Conservation (phyloP, 2,113 vertebrate genomes). For the Gambusia holbrooki region DNA sequence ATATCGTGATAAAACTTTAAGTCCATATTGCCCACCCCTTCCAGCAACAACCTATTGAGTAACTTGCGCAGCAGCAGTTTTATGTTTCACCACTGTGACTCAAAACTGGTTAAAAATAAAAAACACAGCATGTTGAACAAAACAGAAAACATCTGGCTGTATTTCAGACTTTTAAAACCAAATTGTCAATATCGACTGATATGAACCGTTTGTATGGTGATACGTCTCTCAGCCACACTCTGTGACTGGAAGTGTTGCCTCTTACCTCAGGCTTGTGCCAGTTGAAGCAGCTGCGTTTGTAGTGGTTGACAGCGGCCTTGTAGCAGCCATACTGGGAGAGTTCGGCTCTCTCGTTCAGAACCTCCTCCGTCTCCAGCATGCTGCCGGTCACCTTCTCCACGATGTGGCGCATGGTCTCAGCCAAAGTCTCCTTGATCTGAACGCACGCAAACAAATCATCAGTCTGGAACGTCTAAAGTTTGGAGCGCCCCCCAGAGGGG, state of each 20-base stretch:
- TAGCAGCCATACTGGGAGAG: constrained; percentile 87
- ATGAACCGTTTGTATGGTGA: no score
- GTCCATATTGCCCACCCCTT: no score
- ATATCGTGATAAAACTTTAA: no score
- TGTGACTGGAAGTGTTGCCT: accelerated
- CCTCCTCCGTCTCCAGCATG: constrained; percentile 29
- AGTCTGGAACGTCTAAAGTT: background rate
- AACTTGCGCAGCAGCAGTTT: no score
- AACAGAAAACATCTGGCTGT: no score
- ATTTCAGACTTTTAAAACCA: no score
- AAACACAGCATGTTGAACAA: no score
- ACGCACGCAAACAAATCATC: background rate
- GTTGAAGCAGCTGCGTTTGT: constrained; percentile 91
- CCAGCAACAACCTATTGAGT: no score
- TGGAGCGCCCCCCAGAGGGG: background rate
- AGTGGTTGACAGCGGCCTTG: constrained; percentile 77
- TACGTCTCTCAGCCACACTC: no score
- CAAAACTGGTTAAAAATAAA: no score
- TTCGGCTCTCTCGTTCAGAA: constrained; percentile 74
- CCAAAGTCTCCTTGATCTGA: constrained; percentile 79
- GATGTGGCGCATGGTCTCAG: constrained; percentile 81
- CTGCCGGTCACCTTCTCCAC: constrained; percentile 77
- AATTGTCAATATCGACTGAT: no score
- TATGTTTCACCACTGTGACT: no score
- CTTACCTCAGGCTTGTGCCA: constrained; percentile 88